These are phyloP conservation scores for Hippolais icterina DNA, from an alignment of 2,113 vertebrate genomes.

Conservation along the genomic window DNA sequence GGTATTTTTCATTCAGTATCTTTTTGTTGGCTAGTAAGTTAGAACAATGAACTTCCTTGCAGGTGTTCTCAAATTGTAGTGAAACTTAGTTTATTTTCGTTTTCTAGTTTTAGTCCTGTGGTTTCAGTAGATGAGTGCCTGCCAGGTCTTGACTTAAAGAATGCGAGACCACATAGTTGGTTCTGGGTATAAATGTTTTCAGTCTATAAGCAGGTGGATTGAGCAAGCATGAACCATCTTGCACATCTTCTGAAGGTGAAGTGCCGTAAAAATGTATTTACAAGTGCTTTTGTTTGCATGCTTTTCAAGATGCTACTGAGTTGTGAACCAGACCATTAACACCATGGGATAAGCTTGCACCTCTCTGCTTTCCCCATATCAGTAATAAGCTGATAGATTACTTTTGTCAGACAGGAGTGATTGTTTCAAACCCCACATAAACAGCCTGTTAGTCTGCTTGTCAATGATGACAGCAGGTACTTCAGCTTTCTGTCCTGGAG, in stretches of 20 bases:
- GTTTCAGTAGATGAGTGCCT: neutral
- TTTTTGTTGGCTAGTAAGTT: neutral
- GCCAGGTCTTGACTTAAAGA: neutral
- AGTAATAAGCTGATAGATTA: neutral
- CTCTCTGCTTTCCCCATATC: neutral
- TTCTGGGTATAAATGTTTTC: neutral
- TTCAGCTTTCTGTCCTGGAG: neutral
- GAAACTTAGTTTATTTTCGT: neutral
- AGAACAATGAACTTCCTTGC: neutral
- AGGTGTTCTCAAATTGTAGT: neutral
- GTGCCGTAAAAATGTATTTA: neutral
- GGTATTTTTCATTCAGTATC: neutral
- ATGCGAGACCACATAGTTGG: neutral
- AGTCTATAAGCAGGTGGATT: neutral
- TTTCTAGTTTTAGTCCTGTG: neutral
- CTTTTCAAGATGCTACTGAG: neutral
- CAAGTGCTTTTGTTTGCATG: neutral
- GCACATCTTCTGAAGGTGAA: neutral
- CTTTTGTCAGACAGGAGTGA: neutral
- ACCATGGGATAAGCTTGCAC: neutral
- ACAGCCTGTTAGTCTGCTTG: neutral
- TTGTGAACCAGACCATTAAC: neutral
- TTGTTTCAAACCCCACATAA: neutral
- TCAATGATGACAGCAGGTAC: neutral
- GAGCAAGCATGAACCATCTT: neutral